Conservation (phyloP, 2,797 vertebrate genomes). For the Muscicapa comitata region DNA sequence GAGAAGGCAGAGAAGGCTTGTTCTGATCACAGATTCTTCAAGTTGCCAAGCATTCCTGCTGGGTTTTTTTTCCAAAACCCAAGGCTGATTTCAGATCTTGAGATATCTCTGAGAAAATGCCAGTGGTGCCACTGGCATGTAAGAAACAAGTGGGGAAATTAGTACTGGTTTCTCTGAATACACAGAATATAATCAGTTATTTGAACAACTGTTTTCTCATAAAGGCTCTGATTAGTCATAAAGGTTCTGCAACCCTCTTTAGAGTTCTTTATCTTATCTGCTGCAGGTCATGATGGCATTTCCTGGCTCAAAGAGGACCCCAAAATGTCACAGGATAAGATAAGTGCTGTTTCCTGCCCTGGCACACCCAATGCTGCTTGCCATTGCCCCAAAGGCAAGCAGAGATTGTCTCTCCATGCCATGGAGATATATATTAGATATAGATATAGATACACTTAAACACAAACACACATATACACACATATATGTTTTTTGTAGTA, state of each 20-base stretch:
- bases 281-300: slow-evolving; percentile 74
- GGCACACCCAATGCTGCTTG: slow-evolving; percentile 63
- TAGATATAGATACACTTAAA: rapidly evolving
- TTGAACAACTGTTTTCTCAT: slow-evolving; percentile 42
- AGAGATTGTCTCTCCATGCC: background rate
- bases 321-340: slow-evolving; percentile 80
- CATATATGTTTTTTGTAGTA: background rate
- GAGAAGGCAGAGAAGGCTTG: background rate
- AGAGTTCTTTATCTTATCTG: slow-evolving; percentile 70
- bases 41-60: background rate
- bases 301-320: slow-evolving; percentile 71
- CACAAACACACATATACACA: rapidly evolving
- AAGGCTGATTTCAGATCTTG: background rate
- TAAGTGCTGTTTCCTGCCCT: slow-evolving; percentile 77
- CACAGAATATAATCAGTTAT: background rate
- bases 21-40: background rate
- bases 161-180: background rate
- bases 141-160: background rate
- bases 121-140: background rate
- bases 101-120: background rate
- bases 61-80: background rate
- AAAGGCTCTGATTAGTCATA: background rate
- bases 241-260: background rate
- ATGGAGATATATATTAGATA: too few species aligned
- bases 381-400: background rate